These are phyloP conservation scores for Atherinosoma microstoma DNA, from an alignment of 2,797 vertebrate genomes.

Conservation along the genomic window DNA sequence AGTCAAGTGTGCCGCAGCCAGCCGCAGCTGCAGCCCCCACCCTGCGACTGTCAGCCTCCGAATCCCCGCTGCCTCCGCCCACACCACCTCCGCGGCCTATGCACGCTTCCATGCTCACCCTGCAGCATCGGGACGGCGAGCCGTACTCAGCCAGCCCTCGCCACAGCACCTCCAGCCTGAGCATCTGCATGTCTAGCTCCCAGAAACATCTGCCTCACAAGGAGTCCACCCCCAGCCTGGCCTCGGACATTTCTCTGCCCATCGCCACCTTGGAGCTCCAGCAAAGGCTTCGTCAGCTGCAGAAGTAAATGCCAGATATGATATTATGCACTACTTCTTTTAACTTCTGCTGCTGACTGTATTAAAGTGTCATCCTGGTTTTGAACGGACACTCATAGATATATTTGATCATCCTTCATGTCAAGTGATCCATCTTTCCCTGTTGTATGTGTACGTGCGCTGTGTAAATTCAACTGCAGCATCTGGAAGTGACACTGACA, in stretches of 20 bases:
- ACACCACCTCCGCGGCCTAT: constrained; percentile 57
- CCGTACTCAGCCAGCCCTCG: constrained; percentile 78
- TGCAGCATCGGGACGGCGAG: constrained; percentile 71
- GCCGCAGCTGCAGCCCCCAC: constrained; percentile 44
- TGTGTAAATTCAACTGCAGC: constrained; percentile 9
- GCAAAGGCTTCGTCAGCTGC: constrained; percentile 90
- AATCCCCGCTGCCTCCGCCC: constrained; percentile 57
- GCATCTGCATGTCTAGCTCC: constrained; percentile 80
- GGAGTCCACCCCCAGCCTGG: constrained; percentile 94
- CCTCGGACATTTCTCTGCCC: constrained; percentile 93
- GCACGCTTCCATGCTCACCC: constrained; percentile 65
- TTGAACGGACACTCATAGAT: constrained; percentile 1
- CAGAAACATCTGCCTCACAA: constrained; percentile 88
- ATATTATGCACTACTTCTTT: neutral
- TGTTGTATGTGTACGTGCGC: neutral
- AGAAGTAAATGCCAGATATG: constrained; percentile 86
- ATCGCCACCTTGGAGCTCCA: constrained; percentile 92
- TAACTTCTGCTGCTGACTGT: constrained; percentile 2
- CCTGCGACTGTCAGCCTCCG: constrained; percentile 56
- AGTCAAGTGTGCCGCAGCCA: constrained; percentile 80
- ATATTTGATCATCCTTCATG: constrained; percentile 14
- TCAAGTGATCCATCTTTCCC: neutral
- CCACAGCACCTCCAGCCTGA: constrained; percentile 86
- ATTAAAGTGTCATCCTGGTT: constrained; percentile 10
- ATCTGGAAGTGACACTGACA: constrained; percentile 44